Base-by-base conservation (phyloP, 2,797 vertebrate species). In the Odontamblyopus lacepedii region DNA sequence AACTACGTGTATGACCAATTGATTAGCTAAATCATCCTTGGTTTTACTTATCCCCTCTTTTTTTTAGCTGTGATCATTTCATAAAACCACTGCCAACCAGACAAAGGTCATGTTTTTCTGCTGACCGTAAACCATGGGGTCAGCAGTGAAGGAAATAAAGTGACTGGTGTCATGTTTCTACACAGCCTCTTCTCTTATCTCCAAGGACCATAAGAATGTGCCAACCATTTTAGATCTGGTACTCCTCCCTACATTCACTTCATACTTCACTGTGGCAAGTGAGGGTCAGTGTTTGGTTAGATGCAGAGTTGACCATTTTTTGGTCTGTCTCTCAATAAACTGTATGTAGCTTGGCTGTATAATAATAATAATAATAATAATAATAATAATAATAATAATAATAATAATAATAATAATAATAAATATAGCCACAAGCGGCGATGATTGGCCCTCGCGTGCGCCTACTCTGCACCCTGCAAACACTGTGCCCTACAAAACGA, bases 171-270 rank as follows among this genome's bases (percentile, higher is more conserved):
- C 81, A 71, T 50, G 6, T 85, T 87, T 80, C 83, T 75, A 67
- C 71, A 67, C 19, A 72, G 65, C 65, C 73, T 73, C 62, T 32
- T 67, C 27, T 73, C 53, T 19, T 65, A 73, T 78, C 86, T 86
- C 79, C 19, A 35, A 78, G 82, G 82, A 80, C 50, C 11, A 1
- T 59, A 86, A 79, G 78, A 88, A 88, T 82, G 76, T 71, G 56
- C 64, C 76, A 63, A 67, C 57, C 83, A 70, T 82, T 76, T 79
- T 70, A 38, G 55, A 78, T 53, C 67, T 1, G 5, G 0, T 74
- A 72, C 80, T 76, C 76, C 79, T 78, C 72, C 79, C 69, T 63
- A 59, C 62, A 67, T 72, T 62, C 67, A 70, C 61, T 53, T 57
- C 1, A 16, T 74, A 63, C 70, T 74, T 44, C 60, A 26, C 78